Conservation (phyloP, 2,797 vertebrate species). For the Selene dorsalis region DNA sequence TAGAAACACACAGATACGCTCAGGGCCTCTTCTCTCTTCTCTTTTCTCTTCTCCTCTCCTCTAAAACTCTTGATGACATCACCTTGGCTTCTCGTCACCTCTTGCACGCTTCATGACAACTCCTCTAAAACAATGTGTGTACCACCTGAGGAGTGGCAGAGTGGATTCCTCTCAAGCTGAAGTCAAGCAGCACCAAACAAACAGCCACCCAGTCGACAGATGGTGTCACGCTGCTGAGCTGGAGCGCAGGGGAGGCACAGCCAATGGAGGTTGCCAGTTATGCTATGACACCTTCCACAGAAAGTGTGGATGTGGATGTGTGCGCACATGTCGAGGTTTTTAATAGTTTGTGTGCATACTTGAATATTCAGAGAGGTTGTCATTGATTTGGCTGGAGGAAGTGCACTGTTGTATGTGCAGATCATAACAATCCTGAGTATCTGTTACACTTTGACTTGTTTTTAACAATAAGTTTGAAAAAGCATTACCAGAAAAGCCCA, state of each 20-base stretch:
- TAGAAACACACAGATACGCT: slow-evolving; percentile 33
- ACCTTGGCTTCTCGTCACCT: slow-evolving; percentile 61
- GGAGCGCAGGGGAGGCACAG: slow-evolving; percentile 48
- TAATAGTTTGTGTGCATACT: slow-evolving; percentile 23
- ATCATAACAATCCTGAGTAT: not conserved
- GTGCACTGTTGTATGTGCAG: not conserved
- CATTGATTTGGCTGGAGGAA: not conserved
- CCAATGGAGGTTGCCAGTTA: slow-evolving; percentile 73
- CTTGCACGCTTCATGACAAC: slow-evolving; percentile 65
- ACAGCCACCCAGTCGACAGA: slow-evolving; percentile 78
- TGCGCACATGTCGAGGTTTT: not conserved
- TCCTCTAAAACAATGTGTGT: slow-evolving; percentile 61
- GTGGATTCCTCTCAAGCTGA: slow-evolving; percentile 74
- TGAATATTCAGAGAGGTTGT: slow-evolving; percentile 30
- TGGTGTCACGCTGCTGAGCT: slow-evolving; percentile 71
- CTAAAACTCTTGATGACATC: slow-evolving; percentile 35
- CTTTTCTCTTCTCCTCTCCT: not conserved
- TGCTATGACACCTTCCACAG: slow-evolving; percentile 49
- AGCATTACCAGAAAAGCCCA: not conserved
- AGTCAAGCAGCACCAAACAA: slow-evolving; percentile 77
- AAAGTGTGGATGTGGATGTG: slow-evolving; percentile 7
- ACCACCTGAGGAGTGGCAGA: slow-evolving; percentile 71
- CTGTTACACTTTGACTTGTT: not conserved
- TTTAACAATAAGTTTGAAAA: not conserved
- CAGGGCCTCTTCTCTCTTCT: slow-evolving; percentile 9